These are phyloP conservation scores for Dorcus hopei DNA, from an alignment of 2,888 invertebrate species.

Conservation along the genomic window DNA sequence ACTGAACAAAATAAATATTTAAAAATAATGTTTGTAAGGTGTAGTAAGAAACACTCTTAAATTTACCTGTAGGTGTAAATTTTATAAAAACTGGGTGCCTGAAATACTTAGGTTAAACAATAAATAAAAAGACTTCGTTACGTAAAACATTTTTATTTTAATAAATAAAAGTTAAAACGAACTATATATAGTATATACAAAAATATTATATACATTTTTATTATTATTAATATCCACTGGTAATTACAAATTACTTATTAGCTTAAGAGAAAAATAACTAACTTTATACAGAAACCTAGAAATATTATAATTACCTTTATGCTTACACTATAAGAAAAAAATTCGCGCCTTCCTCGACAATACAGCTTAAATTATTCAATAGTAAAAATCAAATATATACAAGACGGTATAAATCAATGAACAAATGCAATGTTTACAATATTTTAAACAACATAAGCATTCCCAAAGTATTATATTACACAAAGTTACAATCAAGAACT, in stretches of 20 bases:
- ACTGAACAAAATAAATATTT: too few species aligned
- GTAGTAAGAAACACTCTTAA: too few species aligned
- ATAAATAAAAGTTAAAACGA: slow-evolving; percentile 18
- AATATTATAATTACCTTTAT: background rate
- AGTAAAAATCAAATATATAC: background rate
- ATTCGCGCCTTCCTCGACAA: background rate
- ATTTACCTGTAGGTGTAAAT: too few species aligned
- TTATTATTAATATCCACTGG: background rate
- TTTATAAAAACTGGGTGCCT: too few species aligned
- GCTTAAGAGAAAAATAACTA: background rate
- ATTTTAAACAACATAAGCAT: slow-evolving; percentile 1
- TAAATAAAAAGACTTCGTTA: slow-evolving; percentile 26
- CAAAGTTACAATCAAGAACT: background rate
- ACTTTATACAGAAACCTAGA: background rate
- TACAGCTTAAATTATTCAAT: background rate
- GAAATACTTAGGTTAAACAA: too few species aligned
- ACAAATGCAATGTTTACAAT: background rate
- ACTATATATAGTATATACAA: slow-evolving; percentile 16
- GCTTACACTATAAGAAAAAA: background rate
- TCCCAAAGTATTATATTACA: slow-evolving; percentile 2
- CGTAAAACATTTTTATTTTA: slow-evolving; percentile 7
- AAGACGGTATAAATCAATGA: background rate
- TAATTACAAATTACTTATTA: background rate
- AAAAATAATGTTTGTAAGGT: too few species aligned
- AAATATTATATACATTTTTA: slow-evolving; percentile 17